A percentile compares a stretch with the other conserved stretches of the same genome.
These are phyloP conservation scores for Acanthochromis polyacanthus DNA, from an alignment of 2,113 vertebrate genomes.

Conservation along the genomic window DNA sequence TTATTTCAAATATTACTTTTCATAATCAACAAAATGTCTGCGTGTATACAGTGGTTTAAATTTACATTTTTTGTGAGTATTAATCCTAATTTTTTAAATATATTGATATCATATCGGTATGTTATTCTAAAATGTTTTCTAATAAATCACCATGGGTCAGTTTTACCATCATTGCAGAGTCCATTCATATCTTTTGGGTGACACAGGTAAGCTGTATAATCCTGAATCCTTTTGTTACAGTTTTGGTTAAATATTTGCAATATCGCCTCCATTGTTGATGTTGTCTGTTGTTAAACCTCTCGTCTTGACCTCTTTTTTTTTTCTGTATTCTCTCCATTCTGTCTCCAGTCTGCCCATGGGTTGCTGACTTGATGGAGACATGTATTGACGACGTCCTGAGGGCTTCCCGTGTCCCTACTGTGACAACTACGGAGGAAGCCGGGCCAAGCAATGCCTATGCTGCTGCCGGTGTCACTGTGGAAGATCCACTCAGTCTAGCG, in stretches of 20 bases:
- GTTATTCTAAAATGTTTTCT: not conserved
- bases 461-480: slow-evolving; percentile 59
- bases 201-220: slow-evolving; percentile 54
- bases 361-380: slow-evolving; percentile 87
- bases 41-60: not conserved
- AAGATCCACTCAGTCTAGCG: slow-evolving; percentile 72
- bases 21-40: not conserved
- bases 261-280: not conserved
- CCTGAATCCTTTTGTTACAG: not conserved
- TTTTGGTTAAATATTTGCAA: not conserved
- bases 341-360: slow-evolving; percentile 83
- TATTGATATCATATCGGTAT: not conserved
- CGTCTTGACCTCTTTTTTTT: not conserved
- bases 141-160: slow-evolving; percentile 7
- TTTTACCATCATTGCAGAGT: slow-evolving; percentile 40
- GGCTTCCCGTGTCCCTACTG: slow-evolving; percentile 66
- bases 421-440: slow-evolving; percentile 75
- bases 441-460: slow-evolving; percentile 56
- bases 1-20: not conserved
- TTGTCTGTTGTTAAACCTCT: not conserved
- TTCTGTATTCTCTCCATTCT: not conserved
- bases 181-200: slow-evolving; percentile 37
- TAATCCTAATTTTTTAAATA: not conserved
- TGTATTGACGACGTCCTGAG: slow-evolving; percentile 83
- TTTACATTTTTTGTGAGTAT: not conserved